These are phyloP conservation scores for Sipha flava DNA, from an alignment of 1,140 invertebrate genomes.

Conservation along the genomic window DNA sequence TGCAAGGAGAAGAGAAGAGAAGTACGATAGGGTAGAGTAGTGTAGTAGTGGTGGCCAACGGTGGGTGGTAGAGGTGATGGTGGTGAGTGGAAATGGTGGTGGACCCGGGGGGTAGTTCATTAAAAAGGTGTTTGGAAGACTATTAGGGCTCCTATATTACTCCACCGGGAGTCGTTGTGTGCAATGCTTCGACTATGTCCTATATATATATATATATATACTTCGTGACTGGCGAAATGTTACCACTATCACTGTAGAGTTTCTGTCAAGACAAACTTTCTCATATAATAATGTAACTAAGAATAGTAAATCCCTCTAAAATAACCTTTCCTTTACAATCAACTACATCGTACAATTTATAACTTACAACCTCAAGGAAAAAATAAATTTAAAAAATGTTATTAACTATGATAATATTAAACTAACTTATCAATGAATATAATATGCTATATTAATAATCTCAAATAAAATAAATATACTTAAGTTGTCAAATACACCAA, in stretches of 20 bases:
- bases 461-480: no score
- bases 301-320: conserved; percentile 6
- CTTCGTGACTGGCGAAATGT: conserved; percentile 14
- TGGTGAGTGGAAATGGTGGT: no score
- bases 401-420: neutral
- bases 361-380: neutral
- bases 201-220: neutral
- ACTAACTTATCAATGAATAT: no score
- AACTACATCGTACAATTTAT: neutral
- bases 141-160: conserved; percentile 41
- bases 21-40: neutral
- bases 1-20: neutral
- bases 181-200: conserved; percentile 11
- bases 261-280: conserved; percentile 22
- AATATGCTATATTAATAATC: no score
- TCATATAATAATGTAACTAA: neutral
- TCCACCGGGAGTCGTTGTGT: conserved; percentile 39
- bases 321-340: neutral
- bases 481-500: no score
- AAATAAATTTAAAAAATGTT: neutral
- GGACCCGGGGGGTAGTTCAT: conserved; percentile 42
- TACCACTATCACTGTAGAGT: neutral
- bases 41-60: neutral
- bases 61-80: no score
- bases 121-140: conserved; percentile 44